phyloP scores from a whole-genome alignment of 2,113 vertebrate genomes.

The Lynx canadensis region DNA sequence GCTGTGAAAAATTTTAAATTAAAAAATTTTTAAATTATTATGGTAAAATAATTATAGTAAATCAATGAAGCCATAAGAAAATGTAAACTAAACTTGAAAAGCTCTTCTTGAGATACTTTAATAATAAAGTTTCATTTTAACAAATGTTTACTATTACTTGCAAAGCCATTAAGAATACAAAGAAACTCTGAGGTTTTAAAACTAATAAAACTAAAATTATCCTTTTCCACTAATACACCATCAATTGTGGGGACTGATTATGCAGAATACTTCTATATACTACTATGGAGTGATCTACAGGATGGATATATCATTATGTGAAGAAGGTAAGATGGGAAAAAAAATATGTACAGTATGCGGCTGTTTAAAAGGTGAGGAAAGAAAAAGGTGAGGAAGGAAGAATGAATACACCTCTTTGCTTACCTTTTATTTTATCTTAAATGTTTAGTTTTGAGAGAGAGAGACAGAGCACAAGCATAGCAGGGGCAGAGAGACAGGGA shows the following conservation, averaged over 20 bases:
- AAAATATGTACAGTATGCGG: neutral
- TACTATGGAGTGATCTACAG: neutral
- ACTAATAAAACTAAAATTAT: neutral
- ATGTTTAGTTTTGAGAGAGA: too few relatives aligned
- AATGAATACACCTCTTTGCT: neutral
- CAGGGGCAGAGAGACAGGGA: too few relatives aligned
- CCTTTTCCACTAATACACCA: neutral
- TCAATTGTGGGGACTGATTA: too few relatives aligned
- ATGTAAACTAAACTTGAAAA: neutral
- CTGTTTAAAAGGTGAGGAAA: neutral
- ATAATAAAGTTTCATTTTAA: neutral
- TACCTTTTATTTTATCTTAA: neutral
- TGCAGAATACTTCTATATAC: neutral
- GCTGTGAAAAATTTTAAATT: too few relatives aligned
- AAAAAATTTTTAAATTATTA: too few relatives aligned
- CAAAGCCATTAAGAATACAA: neutral
- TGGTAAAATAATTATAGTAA: neutral
- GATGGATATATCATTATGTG: too few relatives aligned
- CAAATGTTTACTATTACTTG: neutral
- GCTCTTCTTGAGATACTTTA: constrained; percentile 24
- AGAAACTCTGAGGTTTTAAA: neutral
- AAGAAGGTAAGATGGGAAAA: neutral
- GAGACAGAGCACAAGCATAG: too few relatives aligned
- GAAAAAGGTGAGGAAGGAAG: neutral
- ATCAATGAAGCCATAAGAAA: neutral